Evolutionary conservation across 2,113 vertebrate species (phyloP), one percentile per base, ranked within the genome.

Genomic region (Poeciliopsis turrubarensis): DNA sequence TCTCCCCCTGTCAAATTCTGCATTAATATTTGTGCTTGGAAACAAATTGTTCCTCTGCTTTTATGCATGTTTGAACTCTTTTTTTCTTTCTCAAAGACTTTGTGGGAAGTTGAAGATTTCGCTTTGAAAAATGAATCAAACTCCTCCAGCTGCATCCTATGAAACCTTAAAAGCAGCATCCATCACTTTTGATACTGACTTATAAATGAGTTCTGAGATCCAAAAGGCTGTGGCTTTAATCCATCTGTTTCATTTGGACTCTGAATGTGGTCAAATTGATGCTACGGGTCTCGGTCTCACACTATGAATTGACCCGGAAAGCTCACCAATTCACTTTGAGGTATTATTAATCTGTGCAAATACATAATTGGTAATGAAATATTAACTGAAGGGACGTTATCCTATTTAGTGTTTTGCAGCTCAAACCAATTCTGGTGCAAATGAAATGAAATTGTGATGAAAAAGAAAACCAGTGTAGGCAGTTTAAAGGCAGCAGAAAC

Each of bases 241-340:
- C 87, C 86, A 86, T 92, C 85, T 89, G 89, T 57, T 78, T 92
- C 78, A 41, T 60, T 84, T 84, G 47, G 70, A 72, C 67, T 76
- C 70, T 73, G 75, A 74, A 63, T 78, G 79, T 85, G 81, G 78
- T 81, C 63, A 8, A 77, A 80, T 85, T 79, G 82, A 83, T 85
- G 87, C 65, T 65, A 39, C 26, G 44, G 73, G 66, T 63, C 60
- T 75, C 17, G 6, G 47, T 26, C 37, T 74, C 76, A 68, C 27
- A 67, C 64, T 86, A 80, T 70, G 75, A 82, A 72, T 67, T 77
- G 75, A 87, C 68, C 80, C 60, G 75, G 77, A 27, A 66, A 51
- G 71, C 37, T 26, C 61, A 41, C 13, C 4, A 26, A 60, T 61
- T 80, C 47, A 60, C 74, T 70, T 72, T 70, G 25, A 60, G 30